Percentiles rank a stretch among this genome's conserved stretches.
These are phyloP conservation scores for Forbesichthys agassizii DNA, from an alignment of 2,113 vertebrate species.

Conservation along the genomic window DNA sequence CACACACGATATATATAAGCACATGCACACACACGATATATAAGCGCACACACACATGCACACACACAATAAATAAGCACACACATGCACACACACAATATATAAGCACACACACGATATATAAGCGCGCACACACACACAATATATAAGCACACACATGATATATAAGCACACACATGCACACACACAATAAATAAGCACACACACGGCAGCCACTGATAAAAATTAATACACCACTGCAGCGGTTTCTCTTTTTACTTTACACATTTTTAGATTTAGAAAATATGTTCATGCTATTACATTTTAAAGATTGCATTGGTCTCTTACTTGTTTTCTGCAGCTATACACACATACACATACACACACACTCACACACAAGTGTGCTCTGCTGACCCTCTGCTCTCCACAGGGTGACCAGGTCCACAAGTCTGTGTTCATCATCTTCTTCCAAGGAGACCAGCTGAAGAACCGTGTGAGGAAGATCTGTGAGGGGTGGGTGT, in stretches of 20 bases:
- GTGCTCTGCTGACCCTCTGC: slow-evolving; percentile 7
- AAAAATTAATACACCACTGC: too few species aligned
- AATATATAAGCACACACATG: background rate
- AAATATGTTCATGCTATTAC: too few species aligned
- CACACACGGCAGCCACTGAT: background rate
- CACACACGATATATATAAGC: background rate
- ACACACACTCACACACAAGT: background rate
- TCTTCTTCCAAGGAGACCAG: slow-evolving; percentile 99
- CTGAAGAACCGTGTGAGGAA: slow-evolving; percentile 98
- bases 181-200: background rate
- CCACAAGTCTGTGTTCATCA: slow-evolving; percentile 98
- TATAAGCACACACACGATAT: too few species aligned
- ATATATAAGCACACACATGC: too few species aligned
- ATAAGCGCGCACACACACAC: background rate
- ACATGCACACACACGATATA: background rate
- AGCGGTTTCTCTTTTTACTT: too few species aligned
- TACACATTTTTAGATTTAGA: too few species aligned
- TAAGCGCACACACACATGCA: background rate
- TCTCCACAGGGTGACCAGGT: slow-evolving; percentile 89
- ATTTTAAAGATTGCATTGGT: too few species aligned
- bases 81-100: too few species aligned
- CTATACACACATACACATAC: background rate
- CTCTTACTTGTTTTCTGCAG: too few species aligned
- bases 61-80: too few species aligned
- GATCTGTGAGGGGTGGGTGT: slow-evolving; percentile 93